These are phyloP conservation scores for Zenarchopterus dispar DNA, from an alignment of 2,797 vertebrate species.

Conservation along the genomic window DNA sequence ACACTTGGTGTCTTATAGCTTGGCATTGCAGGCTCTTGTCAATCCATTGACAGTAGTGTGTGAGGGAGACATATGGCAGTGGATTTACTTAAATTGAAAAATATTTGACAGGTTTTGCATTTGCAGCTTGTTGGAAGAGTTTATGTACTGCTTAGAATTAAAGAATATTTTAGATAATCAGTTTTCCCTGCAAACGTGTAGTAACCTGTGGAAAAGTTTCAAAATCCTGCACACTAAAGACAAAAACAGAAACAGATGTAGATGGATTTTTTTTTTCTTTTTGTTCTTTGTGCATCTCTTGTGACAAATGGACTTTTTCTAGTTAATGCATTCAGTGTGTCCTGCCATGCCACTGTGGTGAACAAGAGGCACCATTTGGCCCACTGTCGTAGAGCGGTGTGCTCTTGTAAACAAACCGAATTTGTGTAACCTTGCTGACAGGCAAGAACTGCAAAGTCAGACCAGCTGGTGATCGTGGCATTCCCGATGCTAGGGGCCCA, in stretches of 20 bases:
- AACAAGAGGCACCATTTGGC: slow-evolving; percentile 64
- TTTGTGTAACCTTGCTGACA: slow-evolving; percentile 75
- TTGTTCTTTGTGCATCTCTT: slow-evolving; percentile 53
- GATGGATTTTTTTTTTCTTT: neutral
- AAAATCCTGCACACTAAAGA: slow-evolving; percentile 22
- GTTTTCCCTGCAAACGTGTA: slow-evolving; percentile 28
- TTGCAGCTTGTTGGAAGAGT: slow-evolving; percentile 11
- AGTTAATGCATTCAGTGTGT: slow-evolving; percentile 43
- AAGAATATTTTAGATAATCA: slow-evolving; percentile 9
- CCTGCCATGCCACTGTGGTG: slow-evolving; percentile 17
- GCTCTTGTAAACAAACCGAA: slow-evolving; percentile 72
- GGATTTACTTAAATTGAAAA: too few species aligned
- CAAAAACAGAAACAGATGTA: slow-evolving; percentile 38
- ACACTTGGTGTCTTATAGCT: too few species aligned
- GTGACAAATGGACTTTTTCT: slow-evolving; percentile 65
- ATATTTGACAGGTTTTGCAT: neutral
- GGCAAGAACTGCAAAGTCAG: slow-evolving; percentile 47
- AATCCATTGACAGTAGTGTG: too few species aligned
- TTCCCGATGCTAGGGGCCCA: slow-evolving; percentile 47
- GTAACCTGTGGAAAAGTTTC: slow-evolving; percentile 27
- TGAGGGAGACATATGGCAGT: too few species aligned
- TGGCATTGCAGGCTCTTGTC: too few species aligned
- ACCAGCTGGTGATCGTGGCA: slow-evolving; percentile 29
- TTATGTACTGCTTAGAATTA: slow-evolving; percentile 24
- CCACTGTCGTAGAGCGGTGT: slow-evolving; percentile 39